Evolutionary conservation across 2,113 vertebrate species (phyloP), one percentile per base, ranked within the genome.

Genomic region (Pangasianodon hypophthalmus): DNA sequence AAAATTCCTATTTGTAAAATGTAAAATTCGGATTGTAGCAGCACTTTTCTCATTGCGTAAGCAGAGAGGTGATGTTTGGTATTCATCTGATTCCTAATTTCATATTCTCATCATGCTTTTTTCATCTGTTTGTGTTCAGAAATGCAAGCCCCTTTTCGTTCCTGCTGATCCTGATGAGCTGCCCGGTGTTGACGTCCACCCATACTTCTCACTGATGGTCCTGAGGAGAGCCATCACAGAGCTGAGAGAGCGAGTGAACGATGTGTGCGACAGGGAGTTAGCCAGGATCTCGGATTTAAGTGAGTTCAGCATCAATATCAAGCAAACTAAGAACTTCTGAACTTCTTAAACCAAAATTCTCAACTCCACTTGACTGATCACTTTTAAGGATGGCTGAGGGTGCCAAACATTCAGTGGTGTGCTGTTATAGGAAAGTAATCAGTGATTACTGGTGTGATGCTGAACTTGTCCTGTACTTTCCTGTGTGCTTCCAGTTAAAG

Each of bases 201-300:
- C 91, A 0, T 96, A 96, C 58, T 16, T 93, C 50, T 95, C 95
- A 89, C 93, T 96, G 81, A 94, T 94, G 91, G 93, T 90, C 32
- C 92, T 93, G n/a, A 95, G 91, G 88, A 93, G 88, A 19, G 90
- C 92, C 4, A 88, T 96, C 83, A 88, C 87, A 11, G 92, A 95
- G 26, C 90, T 96, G 85, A 94, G 87, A 71, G 91, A 90, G 82
- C 86, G 85, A 46, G 88, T 96, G 84, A 92, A 93, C 1, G 92
- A 95, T 29, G 87, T 91, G 0, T 91, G 94, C 3, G 90, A 95
- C 48, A 92, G 79, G 80, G 96, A 96, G 48, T 87, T 93, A 56
- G 60, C 18, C 82, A 93, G 92, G 82, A 92, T 96, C 79, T 94
- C 94, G 0, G 94, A 95, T 24, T 94, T 95, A 62, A 94, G 96